phyloP scores from a whole-genome alignment of 1,140 invertebrate genomes.

The Habropoda laboriosa region DNA sequence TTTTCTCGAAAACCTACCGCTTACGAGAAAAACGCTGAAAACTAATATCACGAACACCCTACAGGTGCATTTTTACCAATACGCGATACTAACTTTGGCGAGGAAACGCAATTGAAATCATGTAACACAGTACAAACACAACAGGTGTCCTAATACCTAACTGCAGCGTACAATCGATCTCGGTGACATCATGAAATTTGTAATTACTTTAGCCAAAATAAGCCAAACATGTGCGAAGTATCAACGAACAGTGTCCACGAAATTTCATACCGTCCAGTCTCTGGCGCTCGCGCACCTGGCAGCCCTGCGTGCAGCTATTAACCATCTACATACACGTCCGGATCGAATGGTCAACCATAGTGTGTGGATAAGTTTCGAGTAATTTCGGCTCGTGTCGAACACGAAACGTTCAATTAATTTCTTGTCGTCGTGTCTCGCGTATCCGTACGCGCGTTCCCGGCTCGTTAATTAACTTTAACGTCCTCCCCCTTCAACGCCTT shows the following conservation, averaged over 20 bases:
- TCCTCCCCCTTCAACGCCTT: not conserved
- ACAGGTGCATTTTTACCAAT: no score
- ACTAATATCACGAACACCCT: no score
- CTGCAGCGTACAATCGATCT: not conserved
- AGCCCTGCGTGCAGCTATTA: not conserved
- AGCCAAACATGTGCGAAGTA: constrained; percentile 19
- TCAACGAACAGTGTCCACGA: not conserved
- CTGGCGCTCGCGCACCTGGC: not conserved
- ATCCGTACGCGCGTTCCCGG: constrained; percentile 34
- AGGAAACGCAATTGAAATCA: no score
- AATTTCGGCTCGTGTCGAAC: constrained; percentile 41
- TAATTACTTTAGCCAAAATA: constrained; percentile 1
- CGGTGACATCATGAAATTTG: not conserved
- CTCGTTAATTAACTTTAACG: constrained; percentile 62
- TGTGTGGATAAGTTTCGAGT: constrained; percentile 7
- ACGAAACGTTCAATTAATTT: constrained; percentile 56
- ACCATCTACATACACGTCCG: no score
- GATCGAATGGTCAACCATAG: not conserved
- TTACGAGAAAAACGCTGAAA: no score
- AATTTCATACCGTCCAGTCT: constrained; percentile 9
- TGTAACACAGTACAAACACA: no score
- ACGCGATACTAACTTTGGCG: no score
- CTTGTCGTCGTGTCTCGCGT: constrained; percentile 36
- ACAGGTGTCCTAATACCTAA: no score
- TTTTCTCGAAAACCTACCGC: no score